phyloP scores from a whole-genome alignment of 2,888 invertebrate genomes.

The Chrysolina oricalcia region DNA sequence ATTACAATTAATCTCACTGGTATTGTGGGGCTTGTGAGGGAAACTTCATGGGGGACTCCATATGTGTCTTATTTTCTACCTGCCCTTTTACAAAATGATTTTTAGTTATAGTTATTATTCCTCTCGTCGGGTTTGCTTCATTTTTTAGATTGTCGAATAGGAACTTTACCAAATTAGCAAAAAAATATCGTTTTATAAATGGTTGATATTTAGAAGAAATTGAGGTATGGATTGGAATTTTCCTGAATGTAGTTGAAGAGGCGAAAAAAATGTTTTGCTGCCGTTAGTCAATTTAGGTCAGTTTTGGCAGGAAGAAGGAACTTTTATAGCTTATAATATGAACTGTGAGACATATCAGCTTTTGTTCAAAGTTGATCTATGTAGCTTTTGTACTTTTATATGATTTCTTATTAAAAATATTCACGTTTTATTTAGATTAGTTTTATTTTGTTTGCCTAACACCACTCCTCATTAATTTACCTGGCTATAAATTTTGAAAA shows the following conservation, averaged over 20 bases:
- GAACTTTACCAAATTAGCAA: neutral
- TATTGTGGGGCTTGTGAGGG: no score
- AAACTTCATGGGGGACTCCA: no score
- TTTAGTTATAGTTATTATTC: no score
- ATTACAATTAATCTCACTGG: no score
- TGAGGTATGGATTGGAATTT: neutral
- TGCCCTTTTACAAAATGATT: no score
- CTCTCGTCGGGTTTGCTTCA: no score
- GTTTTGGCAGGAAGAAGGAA: neutral
- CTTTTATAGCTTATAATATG: neutral
- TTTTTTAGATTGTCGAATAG: no score
- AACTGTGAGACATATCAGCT: conserved; percentile 10
- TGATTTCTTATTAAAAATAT: conserved; percentile 16
- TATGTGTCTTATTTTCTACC: no score
- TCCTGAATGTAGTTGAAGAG: neutral
- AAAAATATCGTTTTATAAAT: neutral
- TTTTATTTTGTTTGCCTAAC: neutral
- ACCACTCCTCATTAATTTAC: neutral
- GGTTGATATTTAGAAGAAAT: neutral
- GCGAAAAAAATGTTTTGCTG: neutral
- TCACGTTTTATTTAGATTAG: neutral
- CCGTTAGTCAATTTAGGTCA: neutral
- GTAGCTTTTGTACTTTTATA: conserved; percentile 25
- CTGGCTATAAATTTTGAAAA: no score
- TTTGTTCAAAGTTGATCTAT: conserved; percentile 18